Evolutionary conservation across 2,888 invertebrate species (phyloP).

Genomic region (Drosophila nigritarsus): DNA sequence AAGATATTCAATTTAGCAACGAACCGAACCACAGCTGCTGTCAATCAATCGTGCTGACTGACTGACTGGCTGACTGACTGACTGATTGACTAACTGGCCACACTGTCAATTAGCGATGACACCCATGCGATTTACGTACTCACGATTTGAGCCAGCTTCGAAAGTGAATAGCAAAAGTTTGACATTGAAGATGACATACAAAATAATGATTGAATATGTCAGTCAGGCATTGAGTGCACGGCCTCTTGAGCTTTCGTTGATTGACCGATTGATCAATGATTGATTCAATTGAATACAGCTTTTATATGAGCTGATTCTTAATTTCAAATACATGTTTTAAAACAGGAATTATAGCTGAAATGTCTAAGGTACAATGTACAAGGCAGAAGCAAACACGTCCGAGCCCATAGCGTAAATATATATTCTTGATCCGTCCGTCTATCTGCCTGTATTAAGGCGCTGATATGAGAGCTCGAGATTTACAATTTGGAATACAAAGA

Average conservation of each 20-base stretch:
- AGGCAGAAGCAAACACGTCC: not conserved
- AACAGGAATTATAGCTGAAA: not conserved
- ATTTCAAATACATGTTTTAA: not conserved
- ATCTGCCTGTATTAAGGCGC: not conserved
- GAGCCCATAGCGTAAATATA: not conserved
- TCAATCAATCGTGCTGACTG: slow-evolving; percentile 37
- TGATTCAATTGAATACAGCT: not conserved
- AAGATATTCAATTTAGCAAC: not conserved
- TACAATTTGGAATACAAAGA: too few relatives aligned
- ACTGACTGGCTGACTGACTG: not conserved
- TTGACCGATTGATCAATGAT: not conserved
- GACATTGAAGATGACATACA: not conserved
- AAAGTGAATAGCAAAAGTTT: not conserved
- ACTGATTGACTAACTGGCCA: slow-evolving; percentile 19
- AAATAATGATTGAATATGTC: not conserved
- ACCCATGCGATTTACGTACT: not conserved
- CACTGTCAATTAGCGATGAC: slow-evolving; percentile 41
- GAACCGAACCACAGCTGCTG: slow-evolving; percentile 20
- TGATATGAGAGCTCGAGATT: not conserved
- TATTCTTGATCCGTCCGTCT: not conserved
- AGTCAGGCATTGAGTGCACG: not conserved
- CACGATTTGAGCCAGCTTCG: not conserved
- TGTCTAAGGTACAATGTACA: not conserved
- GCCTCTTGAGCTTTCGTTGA: not conserved
- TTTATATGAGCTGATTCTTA: not conserved